Conservation (phyloP, 2,797 vertebrate genomes). For the Clarias laeviceps region DNA sequence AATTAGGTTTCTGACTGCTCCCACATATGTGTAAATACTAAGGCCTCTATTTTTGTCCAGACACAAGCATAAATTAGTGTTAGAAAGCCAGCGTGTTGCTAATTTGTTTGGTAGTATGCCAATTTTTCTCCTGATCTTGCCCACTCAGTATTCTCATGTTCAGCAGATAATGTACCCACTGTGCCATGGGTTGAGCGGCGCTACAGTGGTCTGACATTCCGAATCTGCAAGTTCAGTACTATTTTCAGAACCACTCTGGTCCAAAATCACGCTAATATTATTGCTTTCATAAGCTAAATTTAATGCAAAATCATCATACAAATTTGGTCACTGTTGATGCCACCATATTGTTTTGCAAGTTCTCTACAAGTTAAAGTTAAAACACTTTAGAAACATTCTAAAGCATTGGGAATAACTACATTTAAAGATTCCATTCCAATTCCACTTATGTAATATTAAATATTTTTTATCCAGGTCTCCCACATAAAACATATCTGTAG, state of each 20-base stretch:
- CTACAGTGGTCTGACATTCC: neutral
- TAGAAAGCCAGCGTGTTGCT: conserved; percentile 21
- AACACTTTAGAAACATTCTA: too few relatives aligned
- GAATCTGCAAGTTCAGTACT: neutral
- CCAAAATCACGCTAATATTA: neutral
- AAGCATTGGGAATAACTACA: too few relatives aligned
- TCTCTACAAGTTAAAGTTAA: neutral
- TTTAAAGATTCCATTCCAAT: neutral
- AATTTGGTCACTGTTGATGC: neutral
- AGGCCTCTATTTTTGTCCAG: conserved; percentile 2
- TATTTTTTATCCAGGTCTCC: too few relatives aligned
- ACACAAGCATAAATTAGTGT: conserved; percentile 12
- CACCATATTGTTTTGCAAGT: neutral
- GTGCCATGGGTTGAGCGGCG: neutral
- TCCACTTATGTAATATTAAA: neutral
- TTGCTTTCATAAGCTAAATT: neutral
- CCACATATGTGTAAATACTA: neutral
- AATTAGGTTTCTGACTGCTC: neutral
- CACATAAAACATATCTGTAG: too few relatives aligned
- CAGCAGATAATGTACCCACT: conserved; percentile 7
- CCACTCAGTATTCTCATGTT: conserved; percentile 6
- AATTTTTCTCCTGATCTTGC: neutral
- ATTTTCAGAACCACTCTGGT: neutral
- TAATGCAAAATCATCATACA: neutral
- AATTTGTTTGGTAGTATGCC: conserved; percentile 13